Evolutionary conservation across 2,888 invertebrate genomes (phyloP), one percentile per base, ranked within the genome.

Genomic region (Camponotus fellah): DNA sequence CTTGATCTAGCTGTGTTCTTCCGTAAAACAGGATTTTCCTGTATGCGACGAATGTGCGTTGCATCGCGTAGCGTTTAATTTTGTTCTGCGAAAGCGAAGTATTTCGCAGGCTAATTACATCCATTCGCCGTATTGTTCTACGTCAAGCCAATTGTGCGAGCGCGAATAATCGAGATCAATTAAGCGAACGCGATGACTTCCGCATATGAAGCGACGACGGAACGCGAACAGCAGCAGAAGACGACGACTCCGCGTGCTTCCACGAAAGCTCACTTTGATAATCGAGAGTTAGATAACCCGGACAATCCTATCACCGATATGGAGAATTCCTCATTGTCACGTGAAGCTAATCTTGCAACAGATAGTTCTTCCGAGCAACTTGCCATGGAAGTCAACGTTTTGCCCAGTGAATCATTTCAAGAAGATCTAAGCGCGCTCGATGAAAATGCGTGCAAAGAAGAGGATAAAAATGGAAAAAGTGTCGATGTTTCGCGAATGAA

Each of bases 171-270:
- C 83, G 83, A 72, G 77, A 62, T 77, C 87, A 91, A 91, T 90
- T 90, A 89, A 90, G 89, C 81, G 84, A 58, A 75, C 82, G 77
- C 84, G 12, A 91, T 91, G 91, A 92, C 92, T 79, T 90, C 90
- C 69, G 90, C 92, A 53, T 88, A 87, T 37, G 87, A 90, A 66
- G 71, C 77, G 6, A 79, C 37, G 43, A 58, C 77, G 37, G 79
- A 71, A 32, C 82, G 86, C 65, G 85, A 85, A 64, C 26, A 26
- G 17, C 86, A 82, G 49, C 86, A 87, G 60, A 84, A 84, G 72
- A 56, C 68, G 64, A 76, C 60, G 6, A 58, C 17, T 76, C 9
- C 34, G 14, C 43, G 21, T 8, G 43, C 14, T 3, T 21, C 21
- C 9, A 12, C 34, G 17, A 37, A 46, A 46, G 14, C 17, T 60